A percentile compares a stretch with the other conserved stretches of the same genome.
phyloP scores from a whole-genome alignment of 2,888 invertebrate species.

The Spatulosminthurus flaviceps region DNA sequence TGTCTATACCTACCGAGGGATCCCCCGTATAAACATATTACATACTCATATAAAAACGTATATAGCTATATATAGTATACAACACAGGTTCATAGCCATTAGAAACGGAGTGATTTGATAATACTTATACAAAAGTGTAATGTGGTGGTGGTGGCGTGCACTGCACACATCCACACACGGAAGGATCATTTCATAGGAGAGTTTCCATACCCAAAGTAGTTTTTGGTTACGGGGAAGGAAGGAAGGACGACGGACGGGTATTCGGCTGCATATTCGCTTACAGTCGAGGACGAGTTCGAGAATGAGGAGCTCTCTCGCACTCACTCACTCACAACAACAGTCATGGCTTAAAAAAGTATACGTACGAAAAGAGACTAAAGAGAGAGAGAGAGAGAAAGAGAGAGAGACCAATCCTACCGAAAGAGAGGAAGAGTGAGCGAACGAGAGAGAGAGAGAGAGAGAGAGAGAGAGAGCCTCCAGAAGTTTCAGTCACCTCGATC shows the following conservation, averaged over 20 bases:
- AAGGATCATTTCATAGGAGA: conserved; percentile 26
- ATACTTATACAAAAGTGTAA: conserved; percentile 8
- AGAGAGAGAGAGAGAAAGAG: neutral
- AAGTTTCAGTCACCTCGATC: conserved; percentile 10
- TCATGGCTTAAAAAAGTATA: conserved; percentile 3
- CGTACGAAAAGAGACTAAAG: neutral
- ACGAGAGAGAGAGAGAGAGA: neutral
- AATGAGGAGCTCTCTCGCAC: neutral
- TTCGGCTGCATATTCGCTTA: conserved; percentile 11
- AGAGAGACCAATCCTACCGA: neutral
- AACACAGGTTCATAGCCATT: neutral
- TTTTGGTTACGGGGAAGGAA: conserved; percentile 27
- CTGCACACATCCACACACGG: neutral
- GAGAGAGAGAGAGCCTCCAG: neutral
- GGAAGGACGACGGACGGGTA: conserved; percentile 24
- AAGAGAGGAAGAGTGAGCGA: neutral
- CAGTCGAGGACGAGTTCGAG: conserved; percentile 27
- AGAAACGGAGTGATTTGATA: neutral
- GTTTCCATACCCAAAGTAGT: conserved; percentile 24
- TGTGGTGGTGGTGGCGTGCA: conserved; percentile 22
- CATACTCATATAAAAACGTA: no score
- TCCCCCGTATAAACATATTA: no score
- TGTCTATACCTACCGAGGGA: no score
- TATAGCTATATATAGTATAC: no score
- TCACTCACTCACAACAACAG: neutral